Conservation (phyloP, 2,797 vertebrate species). For the Chaenodraco wilsoni region DNA sequence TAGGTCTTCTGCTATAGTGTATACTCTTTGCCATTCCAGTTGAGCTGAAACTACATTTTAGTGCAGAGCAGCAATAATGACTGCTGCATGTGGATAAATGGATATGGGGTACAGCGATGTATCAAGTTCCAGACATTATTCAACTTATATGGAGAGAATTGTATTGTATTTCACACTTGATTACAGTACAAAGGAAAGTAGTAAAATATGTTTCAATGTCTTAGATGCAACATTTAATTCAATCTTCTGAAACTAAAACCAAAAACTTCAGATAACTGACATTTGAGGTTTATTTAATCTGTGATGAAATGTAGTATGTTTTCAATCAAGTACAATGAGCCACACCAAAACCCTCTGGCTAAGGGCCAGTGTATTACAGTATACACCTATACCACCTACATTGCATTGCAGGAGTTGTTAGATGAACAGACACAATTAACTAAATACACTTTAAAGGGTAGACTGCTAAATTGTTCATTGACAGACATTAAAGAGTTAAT, state of each 20-base stretch:
- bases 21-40: constrained; percentile 13
- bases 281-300: constrained; percentile 39
- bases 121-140: constrained; percentile 63
- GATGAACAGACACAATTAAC: constrained; percentile 9
- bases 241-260: constrained; percentile 28
- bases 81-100: constrained; percentile 25
- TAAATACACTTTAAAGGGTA: background rate
- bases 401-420: constrained; percentile 12
- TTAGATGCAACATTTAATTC: constrained; percentile 57
- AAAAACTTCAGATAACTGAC: constrained; percentile 41
- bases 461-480: constrained; percentile 13
- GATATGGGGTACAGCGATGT: constrained; percentile 20
- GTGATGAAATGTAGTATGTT: constrained; percentile 44
- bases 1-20: constrained; percentile 27
- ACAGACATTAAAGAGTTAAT: constrained; percentile 3
- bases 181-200: constrained; percentile 48
- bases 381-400: constrained; percentile 18
- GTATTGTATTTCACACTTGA: constrained; percentile 63
- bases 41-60: constrained; percentile 21
- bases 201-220: constrained; percentile 54
- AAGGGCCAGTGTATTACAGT: constrained; percentile 29
- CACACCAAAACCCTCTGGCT: constrained; percentile 33
- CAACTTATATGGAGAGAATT: constrained; percentile 46
- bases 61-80: constrained; percentile 19
- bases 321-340: constrained; percentile 40